These are phyloP conservation scores for Brachyhypopomus occidentalis DNA, from an alignment of 2,113 vertebrate species.

Conservation along the genomic window DNA sequence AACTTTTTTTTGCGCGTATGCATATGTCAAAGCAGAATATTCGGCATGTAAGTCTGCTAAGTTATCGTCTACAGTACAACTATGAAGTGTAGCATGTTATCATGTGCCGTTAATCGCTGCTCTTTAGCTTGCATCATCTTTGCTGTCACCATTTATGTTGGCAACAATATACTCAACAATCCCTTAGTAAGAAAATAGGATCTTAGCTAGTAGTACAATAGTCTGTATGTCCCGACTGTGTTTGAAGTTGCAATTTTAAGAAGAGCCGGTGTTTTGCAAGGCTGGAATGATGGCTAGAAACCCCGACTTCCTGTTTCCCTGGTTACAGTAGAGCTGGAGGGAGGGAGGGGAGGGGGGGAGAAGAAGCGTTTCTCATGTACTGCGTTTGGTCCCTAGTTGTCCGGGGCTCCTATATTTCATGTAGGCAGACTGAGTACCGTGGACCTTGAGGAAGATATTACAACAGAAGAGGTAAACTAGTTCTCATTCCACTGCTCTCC, in stretches of 20 bases:
- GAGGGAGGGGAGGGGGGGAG: neutral
- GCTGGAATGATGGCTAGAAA: constrained; percentile 6
- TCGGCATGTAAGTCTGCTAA: too few relatives aligned
- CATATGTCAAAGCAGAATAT: too few relatives aligned
- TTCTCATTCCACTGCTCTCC: constrained; percentile 12
- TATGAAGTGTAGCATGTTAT: neutral
- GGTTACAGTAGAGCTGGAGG: neutral
- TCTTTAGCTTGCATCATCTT: neutral
- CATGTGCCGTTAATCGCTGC: neutral
- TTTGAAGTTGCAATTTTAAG: neutral
- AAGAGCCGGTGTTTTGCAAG: constrained; percentile 35
- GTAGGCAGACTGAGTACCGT: constrained; percentile 88
- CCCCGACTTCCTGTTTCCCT: constrained; percentile 41
- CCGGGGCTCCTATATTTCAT: constrained; percentile 75
- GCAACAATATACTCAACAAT: too few relatives aligned
- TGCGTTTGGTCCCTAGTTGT: constrained; percentile 69
- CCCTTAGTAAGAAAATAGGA: too few relatives aligned
- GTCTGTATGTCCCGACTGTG: neutral
- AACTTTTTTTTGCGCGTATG: too few relatives aligned
- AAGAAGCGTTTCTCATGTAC: constrained; percentile 22
- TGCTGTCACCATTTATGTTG: too few relatives aligned
- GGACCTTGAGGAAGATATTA: constrained; percentile 85
- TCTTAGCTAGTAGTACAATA: too few relatives aligned
- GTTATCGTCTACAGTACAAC: too few relatives aligned
- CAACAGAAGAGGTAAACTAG: constrained; percentile 73